Evolutionary conservation across 2,888 invertebrate species (phyloP).

Genomic region (Synergus itoensis): DNA sequence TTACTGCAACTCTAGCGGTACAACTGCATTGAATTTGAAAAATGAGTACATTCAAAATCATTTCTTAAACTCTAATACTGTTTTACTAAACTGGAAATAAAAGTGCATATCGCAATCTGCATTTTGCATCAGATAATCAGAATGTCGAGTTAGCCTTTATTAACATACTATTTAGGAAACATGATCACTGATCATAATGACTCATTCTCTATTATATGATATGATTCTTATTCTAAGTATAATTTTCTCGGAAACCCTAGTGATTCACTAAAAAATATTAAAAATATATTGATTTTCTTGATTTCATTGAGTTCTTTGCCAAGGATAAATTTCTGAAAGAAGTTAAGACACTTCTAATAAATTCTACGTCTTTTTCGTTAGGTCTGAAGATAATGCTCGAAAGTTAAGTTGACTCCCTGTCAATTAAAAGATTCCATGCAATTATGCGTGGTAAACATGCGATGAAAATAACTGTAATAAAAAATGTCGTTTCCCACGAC

Average conservation of each 20-base stretch:
- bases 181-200: neutral
- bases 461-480: constrained; percentile 26
- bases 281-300: no score
- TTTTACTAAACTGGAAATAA: no score
- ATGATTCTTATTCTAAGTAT: constrained; percentile 6
- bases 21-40: neutral
- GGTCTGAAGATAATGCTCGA: neutral
- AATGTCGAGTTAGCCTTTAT: neutral
- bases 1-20: neutral
- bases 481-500: constrained; percentile 8
- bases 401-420: constrained; percentile 1
- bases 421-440: constrained; percentile 24
- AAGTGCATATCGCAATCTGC: neutral
- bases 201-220: constrained; percentile 10
- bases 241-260: neutral
- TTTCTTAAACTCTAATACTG: neutral
- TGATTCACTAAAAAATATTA: neutral
- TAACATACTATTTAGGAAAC: constrained; percentile 1
- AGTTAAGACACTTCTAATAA: neutral
- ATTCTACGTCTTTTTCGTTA: neutral
- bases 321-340: neutral
- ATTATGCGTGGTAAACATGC: constrained; percentile 8
- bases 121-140: neutral
- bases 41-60: neutral
- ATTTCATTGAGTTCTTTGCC: neutral